These are phyloP conservation scores for Staurois parvus DNA, from an alignment of 2,797 vertebrate genomes.

Conservation along the genomic window DNA sequence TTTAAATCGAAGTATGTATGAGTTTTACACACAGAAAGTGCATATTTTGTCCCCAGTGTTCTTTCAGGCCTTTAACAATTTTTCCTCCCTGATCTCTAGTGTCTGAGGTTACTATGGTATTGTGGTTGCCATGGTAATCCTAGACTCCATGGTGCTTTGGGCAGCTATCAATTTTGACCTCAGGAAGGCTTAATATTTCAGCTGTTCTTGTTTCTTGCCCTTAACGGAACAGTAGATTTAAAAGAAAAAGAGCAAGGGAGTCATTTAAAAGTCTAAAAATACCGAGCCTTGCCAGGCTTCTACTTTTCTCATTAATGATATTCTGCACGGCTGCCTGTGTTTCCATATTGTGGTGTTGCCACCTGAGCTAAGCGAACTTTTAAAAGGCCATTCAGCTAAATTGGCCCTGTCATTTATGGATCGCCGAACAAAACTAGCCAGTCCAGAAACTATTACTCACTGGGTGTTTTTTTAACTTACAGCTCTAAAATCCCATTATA, in stretches of 20 bases:
- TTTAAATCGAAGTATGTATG: constrained; percentile 1
- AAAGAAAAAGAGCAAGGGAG: constrained; percentile 26
- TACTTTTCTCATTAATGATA: not conserved
- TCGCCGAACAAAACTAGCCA: not conserved
- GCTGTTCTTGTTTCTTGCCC: constrained; percentile 31
- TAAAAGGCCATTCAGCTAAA: not conserved
- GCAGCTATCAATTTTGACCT: constrained; percentile 54
- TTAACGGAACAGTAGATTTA: constrained; percentile 22
- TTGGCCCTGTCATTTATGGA: not conserved
- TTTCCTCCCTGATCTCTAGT: constrained; percentile 15
- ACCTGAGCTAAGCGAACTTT: not conserved
- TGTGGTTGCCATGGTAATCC: constrained; percentile 47
- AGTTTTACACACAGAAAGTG: constrained; percentile 12
- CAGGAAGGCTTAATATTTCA: constrained; percentile 48
- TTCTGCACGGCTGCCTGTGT: not conserved
- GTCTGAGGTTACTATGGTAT: constrained; percentile 51
- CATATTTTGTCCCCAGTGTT: constrained; percentile 10
- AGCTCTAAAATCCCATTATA: too few relatives aligned
- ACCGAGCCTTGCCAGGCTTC: not conserved
- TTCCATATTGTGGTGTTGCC: not conserved
- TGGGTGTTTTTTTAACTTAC: not conserved
- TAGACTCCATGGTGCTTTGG: constrained; percentile 31
- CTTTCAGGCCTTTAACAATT: constrained; percentile 27
- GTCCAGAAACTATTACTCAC: not conserved
- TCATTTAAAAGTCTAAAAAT: constrained; percentile 7